Evolutionary conservation across 2,888 invertebrate genomes (phyloP).

Genomic region (Alsophila aescularia): DNA sequence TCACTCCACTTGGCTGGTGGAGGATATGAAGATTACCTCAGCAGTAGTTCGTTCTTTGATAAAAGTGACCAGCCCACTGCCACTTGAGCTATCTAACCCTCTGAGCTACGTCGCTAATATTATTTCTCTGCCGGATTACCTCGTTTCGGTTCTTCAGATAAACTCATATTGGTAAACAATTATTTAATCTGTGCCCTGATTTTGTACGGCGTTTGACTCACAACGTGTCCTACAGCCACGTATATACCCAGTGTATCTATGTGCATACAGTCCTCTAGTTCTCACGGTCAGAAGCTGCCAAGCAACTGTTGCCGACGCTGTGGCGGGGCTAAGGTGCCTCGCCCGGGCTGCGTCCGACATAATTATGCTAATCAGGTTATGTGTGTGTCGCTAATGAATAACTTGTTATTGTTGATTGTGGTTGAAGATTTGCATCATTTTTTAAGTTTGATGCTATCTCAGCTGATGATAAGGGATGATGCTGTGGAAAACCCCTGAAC

Average conservation of each 20-base stretch:
- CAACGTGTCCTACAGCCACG: background rate
- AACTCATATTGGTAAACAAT: too few species aligned
- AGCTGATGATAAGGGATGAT: too few species aligned
- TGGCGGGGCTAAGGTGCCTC: conserved; percentile 18
- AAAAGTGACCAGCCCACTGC: too few species aligned
- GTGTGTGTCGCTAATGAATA: conserved; percentile 8
- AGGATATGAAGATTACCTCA: too few species aligned
- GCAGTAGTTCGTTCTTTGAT: too few species aligned
- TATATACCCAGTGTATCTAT: background rate
- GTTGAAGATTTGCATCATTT: background rate
- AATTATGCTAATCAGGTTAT: conserved; percentile 23
- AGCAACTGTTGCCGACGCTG: conserved; percentile 6
- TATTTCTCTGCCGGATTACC: too few species aligned
- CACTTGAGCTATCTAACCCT: too few species aligned
- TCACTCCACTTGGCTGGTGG: too few species aligned
- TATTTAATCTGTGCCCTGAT: too few species aligned
- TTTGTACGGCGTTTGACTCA: background rate
- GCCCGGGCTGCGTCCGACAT: conserved; percentile 10
- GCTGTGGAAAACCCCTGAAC: too few species aligned
- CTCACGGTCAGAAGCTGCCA: conserved; percentile 9
- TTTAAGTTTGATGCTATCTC: background rate
- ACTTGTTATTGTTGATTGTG: background rate
- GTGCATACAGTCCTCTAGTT: conserved; percentile 3
- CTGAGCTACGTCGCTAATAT: too few species aligned
- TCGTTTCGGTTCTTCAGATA: too few species aligned